phyloP scores from a whole-genome alignment of 1,140 invertebrate genomes.

The Aphaenogaster ashmeadi region DNA sequence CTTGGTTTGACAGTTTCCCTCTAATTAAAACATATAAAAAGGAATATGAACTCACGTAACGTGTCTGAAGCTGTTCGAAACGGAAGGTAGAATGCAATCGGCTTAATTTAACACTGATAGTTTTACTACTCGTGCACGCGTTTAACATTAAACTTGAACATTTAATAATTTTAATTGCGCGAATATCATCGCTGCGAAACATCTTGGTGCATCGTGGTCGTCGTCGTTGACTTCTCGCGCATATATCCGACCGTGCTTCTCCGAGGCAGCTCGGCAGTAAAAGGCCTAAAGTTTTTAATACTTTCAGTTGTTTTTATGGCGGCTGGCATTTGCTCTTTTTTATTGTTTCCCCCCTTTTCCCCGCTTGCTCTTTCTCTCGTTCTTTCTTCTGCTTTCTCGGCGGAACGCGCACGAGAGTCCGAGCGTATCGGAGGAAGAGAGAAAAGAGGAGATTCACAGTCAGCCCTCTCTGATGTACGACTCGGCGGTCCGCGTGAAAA shows the following conservation, averaged over 20 bases:
- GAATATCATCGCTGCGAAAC: constrained; percentile 11
- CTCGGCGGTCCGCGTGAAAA: constrained; percentile 85
- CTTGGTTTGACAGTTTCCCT: not conserved
- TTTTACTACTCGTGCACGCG: constrained; percentile 34
- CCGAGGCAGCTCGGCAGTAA: constrained; percentile 77
- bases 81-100: not conserved
- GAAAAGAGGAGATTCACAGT: constrained; percentile 75
- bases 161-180: constrained; percentile 39
- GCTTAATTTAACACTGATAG: constrained; percentile 26
- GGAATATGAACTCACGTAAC: not conserved
- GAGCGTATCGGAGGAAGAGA: constrained; percentile 15
- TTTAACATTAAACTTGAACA: constrained; percentile 11
- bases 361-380: constrained; percentile 11
- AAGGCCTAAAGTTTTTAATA: constrained; percentile 86
- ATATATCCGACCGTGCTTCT: constrained; percentile 51
- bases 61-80: no score
- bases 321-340: constrained; percentile 83
- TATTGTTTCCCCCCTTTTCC: constrained; percentile 72
- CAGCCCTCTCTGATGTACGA: constrained; percentile 85
- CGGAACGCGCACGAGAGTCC: constrained; percentile 3
- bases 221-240: constrained; percentile 37
- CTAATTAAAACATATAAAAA: constrained; percentile 8
- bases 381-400: constrained; percentile 43
- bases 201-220: not conserved
- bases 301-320: constrained; percentile 87